These are phyloP conservation scores for Diloba caeruleocephala DNA, from an alignment of 2,888 invertebrate genomes.

Conservation along the genomic window DNA sequence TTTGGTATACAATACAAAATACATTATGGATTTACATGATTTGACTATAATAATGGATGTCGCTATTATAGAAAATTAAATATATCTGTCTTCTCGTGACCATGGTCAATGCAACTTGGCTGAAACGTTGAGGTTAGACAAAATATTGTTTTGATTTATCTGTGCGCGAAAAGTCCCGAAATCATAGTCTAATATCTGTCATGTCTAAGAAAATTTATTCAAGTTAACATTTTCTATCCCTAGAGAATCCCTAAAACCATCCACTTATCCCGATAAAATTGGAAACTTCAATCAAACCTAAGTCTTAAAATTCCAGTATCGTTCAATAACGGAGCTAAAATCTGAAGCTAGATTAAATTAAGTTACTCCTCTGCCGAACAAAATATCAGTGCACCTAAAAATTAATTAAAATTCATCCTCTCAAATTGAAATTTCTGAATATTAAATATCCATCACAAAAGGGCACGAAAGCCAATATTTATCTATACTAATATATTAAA, in stretches of 20 bases:
- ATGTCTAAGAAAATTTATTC: not conserved
- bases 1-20: no score
- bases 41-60: no score
- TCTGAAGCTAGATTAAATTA: constrained; percentile 23
- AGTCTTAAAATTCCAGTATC: constrained; percentile 5
- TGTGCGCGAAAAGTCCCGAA: no score
- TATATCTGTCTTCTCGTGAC: no score
- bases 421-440: constrained; percentile 26
- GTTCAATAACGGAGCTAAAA: constrained; percentile 16
- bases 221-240: not conserved
- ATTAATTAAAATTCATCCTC: constrained; percentile 37
- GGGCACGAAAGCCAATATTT: no score
- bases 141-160: no score
- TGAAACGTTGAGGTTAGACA: no score
- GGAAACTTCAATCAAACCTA: constrained; percentile 30
- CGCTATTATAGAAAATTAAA: no score
- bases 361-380: constrained; percentile 20
- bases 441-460: not conserved
- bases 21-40: no score
- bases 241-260: not conserved
- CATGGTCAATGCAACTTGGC: no score
- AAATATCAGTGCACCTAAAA: constrained; percentile 19
- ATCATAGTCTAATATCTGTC: not conserved
- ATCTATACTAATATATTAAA: no score
- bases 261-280: constrained; percentile 17